Base-by-base conservation (phyloP, 2,113 vertebrate species). In the Puma concolor region DNA sequence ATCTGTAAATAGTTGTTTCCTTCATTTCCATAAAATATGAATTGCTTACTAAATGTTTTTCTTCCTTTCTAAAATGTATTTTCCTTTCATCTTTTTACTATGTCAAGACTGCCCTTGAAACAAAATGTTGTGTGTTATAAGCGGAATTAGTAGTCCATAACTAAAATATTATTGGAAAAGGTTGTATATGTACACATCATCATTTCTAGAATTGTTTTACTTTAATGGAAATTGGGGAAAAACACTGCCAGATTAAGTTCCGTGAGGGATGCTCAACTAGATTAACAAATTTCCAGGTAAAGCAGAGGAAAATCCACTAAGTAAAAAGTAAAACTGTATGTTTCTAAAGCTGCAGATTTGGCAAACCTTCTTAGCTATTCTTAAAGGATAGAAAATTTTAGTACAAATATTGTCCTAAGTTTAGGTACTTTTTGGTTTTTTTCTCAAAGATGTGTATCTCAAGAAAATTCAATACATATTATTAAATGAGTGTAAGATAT, bases 1-100 rank as follows among this genome's bases (percentile, higher is more conserved):
- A 80, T 84, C 86, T 98, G 63, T 97, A 98, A 94, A 95, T 94
- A 67, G 16, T 0, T n/a, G 13, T 86, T 41, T 44, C 81, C n/a
- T 92, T 95, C 67, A 86, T 71, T 91, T 95, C 41, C 81, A 25
- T 88, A 72, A 79, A 93, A 82, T 87, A 77, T 33, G 71, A 71
- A 64, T 60, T 60, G 74, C 57, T 80, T 96, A 88, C 54, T 83
- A 21, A 85, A 48, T 92, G 48, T 74, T 80, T 71, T 82, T 50
- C 77, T 85, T 91, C 29, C 23, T 91, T 84, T 95, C 36, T 97
- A 86, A 81, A 69, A 91, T 80, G 27, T 90, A 38, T 87, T 88
- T 91, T 69, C 64, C 52, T 93, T 98, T 94, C 54, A 66, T 72
- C 74, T 83, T 92, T 92, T 54, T 81, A 81, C 25, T 60, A 31